Conservation (phyloP, 1,140 invertebrate genomes). For the Zaprionus vittiger region DNA sequence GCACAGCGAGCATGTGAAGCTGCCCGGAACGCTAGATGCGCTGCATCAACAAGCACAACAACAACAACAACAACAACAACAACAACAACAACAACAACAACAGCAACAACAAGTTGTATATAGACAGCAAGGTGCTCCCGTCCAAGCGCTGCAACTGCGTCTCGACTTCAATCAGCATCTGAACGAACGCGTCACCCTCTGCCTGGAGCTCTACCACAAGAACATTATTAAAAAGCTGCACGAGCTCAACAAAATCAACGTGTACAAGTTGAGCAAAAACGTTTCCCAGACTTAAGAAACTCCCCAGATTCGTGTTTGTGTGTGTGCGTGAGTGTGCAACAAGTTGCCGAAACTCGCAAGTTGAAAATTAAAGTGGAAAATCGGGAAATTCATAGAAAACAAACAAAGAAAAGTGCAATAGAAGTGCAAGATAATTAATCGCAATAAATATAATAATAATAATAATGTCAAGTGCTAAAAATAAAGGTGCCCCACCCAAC, state of each 20-base stretch:
- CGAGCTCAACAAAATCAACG: constrained; percentile 44
- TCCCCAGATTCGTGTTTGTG: background rate
- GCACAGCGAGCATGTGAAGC: constrained; percentile 74
- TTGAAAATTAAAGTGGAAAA: constrained; percentile 20
- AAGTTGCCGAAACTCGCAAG: constrained; percentile 27
- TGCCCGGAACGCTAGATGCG: constrained; percentile 38
- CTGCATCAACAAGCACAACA: constrained; percentile 36
- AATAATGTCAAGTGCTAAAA: constrained; percentile 53
- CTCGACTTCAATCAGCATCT: constrained; percentile 62
- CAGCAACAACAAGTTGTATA: background rate
- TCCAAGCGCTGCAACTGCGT: constrained; percentile 33
- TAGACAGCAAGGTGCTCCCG: background rate
- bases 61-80: constrained; percentile 8
- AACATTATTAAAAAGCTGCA: constrained; percentile 70
- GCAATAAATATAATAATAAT: constrained; percentile 18
- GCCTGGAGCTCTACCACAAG: constrained; percentile 72
- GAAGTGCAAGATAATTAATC: constrained; percentile 21
- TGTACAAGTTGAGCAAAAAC: constrained; percentile 66
- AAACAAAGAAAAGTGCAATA: constrained; percentile 54
- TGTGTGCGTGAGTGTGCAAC: constrained; percentile 20
- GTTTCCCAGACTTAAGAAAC: constrained; percentile 64
- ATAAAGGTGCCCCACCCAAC: constrained; percentile 43
- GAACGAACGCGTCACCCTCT: constrained; percentile 66
- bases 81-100: constrained; percentile 5
- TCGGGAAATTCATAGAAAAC: constrained; percentile 19